phyloP scores from a whole-genome alignment of 2,888 invertebrate species.

The Acleris cristana region DNA sequence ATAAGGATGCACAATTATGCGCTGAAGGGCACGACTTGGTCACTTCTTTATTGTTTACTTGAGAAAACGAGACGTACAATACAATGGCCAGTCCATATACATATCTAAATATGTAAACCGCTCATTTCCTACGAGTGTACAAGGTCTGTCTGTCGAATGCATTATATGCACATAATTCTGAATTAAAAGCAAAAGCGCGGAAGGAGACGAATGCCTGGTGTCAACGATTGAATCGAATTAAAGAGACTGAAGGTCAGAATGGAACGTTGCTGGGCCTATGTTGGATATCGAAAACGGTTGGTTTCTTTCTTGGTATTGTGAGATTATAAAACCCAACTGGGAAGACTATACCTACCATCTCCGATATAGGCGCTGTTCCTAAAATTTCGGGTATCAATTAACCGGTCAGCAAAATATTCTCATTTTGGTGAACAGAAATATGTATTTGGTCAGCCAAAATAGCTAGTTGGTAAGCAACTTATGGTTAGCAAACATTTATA shows the following conservation, averaged over 20 bases:
- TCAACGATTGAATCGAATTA: constrained; percentile 20
- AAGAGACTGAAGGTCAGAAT: background rate
- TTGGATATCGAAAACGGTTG: too few species aligned
- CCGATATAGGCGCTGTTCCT: too few species aligned
- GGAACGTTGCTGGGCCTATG: background rate
- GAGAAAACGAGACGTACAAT: constrained; percentile 1
- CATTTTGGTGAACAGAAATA: too few species aligned
- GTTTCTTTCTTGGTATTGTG: too few species aligned
- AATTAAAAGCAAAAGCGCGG: constrained; percentile 18
- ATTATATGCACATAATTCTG: constrained; percentile 21
- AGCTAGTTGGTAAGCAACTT: too few species aligned
- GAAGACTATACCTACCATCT: too few species aligned
- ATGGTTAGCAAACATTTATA: too few species aligned
- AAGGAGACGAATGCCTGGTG: constrained; percentile 5
- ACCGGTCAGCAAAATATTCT: too few species aligned
- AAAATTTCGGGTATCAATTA: too few species aligned
- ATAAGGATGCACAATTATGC: background rate
- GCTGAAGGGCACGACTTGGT: background rate
- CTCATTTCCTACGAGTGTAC: constrained; percentile 25
- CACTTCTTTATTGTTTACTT: constrained; percentile 2
- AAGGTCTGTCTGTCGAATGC: constrained; percentile 7
- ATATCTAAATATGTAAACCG: constrained; percentile 7
- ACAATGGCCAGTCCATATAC: background rate
- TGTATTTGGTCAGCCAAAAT: too few species aligned
- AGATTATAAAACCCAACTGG: too few species aligned